Evolutionary conservation across 2,797 vertebrate genomes (phyloP), one percentile per base, ranked within the genome.

Genomic region (Staurois parvus): DNA sequence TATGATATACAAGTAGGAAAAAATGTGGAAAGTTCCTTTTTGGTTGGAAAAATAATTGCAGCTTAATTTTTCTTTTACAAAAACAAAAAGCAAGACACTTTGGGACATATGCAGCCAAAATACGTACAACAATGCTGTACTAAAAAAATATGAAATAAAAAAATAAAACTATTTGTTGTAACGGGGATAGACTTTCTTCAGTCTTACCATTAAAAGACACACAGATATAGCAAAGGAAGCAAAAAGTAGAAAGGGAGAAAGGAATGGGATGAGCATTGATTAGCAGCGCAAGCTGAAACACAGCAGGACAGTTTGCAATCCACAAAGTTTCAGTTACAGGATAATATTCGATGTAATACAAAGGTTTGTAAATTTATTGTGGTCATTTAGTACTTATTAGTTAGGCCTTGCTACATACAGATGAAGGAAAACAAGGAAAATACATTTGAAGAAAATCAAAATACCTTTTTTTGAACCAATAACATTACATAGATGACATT

Each of bases 181-280:
- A 95, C 93, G 94, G 92, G 95, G 95, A 96, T 95, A 95, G 95
- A 96, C 95, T 95, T 96, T 96, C 93, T 96, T 96, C 92, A 95
- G 95, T 95, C 95, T 95, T 96, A 95, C 95, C 95, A 96, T 94
- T 92, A 96, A 95, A 52, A 95, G 94, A 96, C 95, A 96, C 94
- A 96, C 94, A 95, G 94, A 96, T 93, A 95, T 90, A 96, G 95
- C 95, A 95, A 93, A 92, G 95, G 94, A 95, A 94, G 95, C 95
- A 93, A 93, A 66, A 93, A 94, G 93, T 83, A 90, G 95, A 94
- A 93, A 92, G 95, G 94, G 95, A 96, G 93, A 95, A 93, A 96
- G 94, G 94, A 93, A 89, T 92, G 94, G 93, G 77, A 93, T 95
- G 95, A 96, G 94, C 93, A 90, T 93, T 26, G 89, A 89, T 89